These are phyloP conservation scores for Leptinotarsa rubiginosa DNA, from an alignment of 2,888 invertebrate species.

Conservation along the genomic window DNA sequence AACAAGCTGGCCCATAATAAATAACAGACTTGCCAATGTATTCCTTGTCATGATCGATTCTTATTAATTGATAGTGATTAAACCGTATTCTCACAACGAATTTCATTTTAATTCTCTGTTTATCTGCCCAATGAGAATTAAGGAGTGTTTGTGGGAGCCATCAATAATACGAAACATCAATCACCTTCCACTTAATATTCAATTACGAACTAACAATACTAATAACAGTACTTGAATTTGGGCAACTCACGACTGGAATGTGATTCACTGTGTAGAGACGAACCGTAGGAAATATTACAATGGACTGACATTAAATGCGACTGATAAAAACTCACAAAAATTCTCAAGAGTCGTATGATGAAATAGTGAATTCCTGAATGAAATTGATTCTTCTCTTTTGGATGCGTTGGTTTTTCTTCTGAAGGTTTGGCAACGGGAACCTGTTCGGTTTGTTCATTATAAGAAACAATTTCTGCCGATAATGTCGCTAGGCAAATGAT, in stretches of 20 bases:
- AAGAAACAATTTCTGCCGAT: too few relatives aligned
- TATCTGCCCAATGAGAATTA: slow-evolving; percentile 28
- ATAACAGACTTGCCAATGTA: slow-evolving; percentile 2
- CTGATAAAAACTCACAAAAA: neutral
- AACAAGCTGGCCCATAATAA: neutral
- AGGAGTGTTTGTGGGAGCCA: slow-evolving; percentile 42
- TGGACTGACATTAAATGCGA: neutral
- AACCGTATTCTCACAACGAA: slow-evolving; percentile 26
- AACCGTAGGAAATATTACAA: slow-evolving; percentile 10
- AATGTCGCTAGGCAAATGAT: too few relatives aligned
- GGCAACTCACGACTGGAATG: slow-evolving; percentile 36
- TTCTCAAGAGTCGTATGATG: neutral
- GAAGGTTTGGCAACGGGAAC: too few relatives aligned
- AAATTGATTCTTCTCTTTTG: too few relatives aligned
- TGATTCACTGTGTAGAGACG: slow-evolving; percentile 9
- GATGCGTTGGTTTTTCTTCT: too few relatives aligned
- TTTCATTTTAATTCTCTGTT: slow-evolving; percentile 35
- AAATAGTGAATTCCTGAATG: neutral
- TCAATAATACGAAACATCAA: slow-evolving; percentile 39
- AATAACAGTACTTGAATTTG: slow-evolving; percentile 39
- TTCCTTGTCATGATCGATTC: slow-evolving; percentile 11
- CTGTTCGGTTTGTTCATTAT: too few relatives aligned
- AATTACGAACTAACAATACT: slow-evolving; percentile 39
- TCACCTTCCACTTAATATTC: slow-evolving; percentile 41
- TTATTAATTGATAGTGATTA: slow-evolving; percentile 17